These are phyloP conservation scores for Eidolon dupreanum DNA, from an alignment of 2,797 vertebrate species.

Conservation along the genomic window DNA sequence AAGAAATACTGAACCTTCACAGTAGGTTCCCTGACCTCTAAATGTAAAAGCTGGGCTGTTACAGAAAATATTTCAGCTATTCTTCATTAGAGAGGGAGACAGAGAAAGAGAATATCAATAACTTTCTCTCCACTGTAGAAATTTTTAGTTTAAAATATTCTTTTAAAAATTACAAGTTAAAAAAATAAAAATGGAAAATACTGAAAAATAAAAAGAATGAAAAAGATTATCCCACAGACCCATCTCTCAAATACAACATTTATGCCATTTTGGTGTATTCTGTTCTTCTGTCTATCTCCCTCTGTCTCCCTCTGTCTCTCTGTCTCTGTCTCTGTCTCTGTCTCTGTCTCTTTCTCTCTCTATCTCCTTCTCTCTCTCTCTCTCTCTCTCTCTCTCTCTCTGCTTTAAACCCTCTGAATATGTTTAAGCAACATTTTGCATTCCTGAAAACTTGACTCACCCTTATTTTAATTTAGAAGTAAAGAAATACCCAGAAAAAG, in stretches of 20 bases:
- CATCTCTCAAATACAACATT: background rate
- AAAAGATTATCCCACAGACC: background rate
- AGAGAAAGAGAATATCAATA: background rate
- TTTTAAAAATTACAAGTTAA: conserved; percentile 15
- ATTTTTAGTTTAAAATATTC: conserved; percentile 29
- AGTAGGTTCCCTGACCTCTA: conserved; percentile 40
- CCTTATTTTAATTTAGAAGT: background rate
- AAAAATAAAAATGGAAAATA: background rate
- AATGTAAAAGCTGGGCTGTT: conserved; percentile 29
- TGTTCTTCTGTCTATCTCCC: background rate
- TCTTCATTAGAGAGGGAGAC: background rate
- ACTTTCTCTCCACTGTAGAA: background rate
- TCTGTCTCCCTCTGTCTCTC: background rate
- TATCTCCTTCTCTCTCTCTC: too few species aligned
- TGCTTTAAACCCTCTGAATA: background rate
- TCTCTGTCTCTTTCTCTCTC: too few species aligned
- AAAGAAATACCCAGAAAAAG: background rate
- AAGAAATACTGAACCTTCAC: conserved; percentile 45
- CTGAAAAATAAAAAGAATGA: background rate
- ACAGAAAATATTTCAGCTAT: conserved; percentile 42
- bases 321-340: too few species aligned
- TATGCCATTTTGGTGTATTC: background rate
- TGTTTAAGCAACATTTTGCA: conserved; percentile 22
- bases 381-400: background rate
- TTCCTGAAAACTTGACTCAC: background rate